Conservation (phyloP, 92 coral and sea anemone genomes). For the Epizoanthus ramosus region DNA sequence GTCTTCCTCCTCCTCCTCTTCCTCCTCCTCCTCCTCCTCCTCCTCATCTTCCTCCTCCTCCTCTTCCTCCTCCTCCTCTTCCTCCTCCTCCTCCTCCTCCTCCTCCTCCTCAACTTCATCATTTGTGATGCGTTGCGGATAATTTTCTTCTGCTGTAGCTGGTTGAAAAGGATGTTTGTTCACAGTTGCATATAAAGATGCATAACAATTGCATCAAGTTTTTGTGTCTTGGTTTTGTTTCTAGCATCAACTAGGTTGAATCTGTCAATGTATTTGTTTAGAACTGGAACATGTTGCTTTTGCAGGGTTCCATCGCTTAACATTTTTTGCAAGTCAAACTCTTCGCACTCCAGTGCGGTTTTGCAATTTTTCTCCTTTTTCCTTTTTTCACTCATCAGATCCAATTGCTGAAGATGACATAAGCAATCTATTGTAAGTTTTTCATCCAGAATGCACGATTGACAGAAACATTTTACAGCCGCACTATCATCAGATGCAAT, state of each 20-base stretch:
- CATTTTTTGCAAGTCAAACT: conserved; percentile 37
- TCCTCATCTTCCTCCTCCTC: no score
- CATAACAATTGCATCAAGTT: conserved; percentile 17
- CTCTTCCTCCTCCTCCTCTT: no score
- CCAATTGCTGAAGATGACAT: conserved; percentile 25
- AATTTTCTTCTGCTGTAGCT: conserved; percentile 8
- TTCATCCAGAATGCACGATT: conserved; percentile 2
- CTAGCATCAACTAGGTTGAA: conserved; percentile 4
- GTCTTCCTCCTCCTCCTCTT: no score
- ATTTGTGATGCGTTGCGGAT: neutral
- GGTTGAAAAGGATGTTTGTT: conserved; percentile 17
- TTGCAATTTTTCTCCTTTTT: conserved; percentile 20
- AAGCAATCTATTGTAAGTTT: conserved; percentile 5
- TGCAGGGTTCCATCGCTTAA: conserved; percentile 32
- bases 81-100: no score
- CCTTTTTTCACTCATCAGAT: conserved; percentile 34
- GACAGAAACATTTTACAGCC: conserved; percentile 34
- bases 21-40: no score
- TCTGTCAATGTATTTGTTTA: conserved; percentile 28
- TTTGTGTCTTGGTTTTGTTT: neutral
- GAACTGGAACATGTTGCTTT: conserved; percentile 17
- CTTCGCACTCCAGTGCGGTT: conserved; percentile 17
- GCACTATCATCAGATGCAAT: conserved; percentile 13
- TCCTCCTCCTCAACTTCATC: neutral
- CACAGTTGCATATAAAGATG: conserved; percentile 7